Conservation (phyloP, 2,113 vertebrate genomes). For the Nibea albiflora region DNA sequence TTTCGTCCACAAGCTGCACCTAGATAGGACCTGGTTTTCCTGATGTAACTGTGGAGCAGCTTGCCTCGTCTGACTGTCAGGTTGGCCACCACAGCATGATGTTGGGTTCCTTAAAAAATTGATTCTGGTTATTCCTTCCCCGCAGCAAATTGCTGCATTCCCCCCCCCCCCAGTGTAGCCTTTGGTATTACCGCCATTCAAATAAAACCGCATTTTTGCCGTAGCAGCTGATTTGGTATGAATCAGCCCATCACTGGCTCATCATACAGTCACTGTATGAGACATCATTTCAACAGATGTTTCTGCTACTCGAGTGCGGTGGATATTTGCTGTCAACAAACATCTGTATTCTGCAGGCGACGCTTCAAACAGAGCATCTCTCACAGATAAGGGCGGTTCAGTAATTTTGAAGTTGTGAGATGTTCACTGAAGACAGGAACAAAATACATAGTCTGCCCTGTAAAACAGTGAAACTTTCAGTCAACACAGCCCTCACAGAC, state of each 20-base stretch:
- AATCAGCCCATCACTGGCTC: not conserved
- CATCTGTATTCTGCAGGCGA: conserved; percentile 32
- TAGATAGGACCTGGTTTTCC: too few species aligned
- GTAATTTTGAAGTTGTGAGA: conserved; percentile 21
- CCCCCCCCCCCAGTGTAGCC: too few species aligned
- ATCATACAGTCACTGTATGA: not conserved
- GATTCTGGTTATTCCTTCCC: too few species aligned
- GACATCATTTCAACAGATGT: not conserved
- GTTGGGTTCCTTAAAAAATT: too few species aligned
- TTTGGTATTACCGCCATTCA: too few species aligned
- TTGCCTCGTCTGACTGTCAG: too few species aligned
- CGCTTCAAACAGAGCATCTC: conserved; percentile 34
- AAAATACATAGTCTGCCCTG: conserved; percentile 6
- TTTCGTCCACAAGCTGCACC: too few species aligned
- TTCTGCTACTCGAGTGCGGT: not conserved
- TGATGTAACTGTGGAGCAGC: too few species aligned
- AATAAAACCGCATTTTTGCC: too few species aligned
- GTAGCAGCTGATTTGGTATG: too few species aligned
- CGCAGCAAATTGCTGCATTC: too few species aligned
- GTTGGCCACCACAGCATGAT: too few species aligned
- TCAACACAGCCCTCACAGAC: conserved; percentile 19
- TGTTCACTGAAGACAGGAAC: conserved; percentile 4
- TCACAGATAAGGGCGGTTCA: conserved; percentile 27
- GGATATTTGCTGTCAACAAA: conserved; percentile 17
- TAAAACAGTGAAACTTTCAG: conserved; percentile 43